These are phyloP conservation scores for Malacoctenus gilli DNA, from an alignment of 2,797 vertebrate species.

Conservation along the genomic window DNA sequence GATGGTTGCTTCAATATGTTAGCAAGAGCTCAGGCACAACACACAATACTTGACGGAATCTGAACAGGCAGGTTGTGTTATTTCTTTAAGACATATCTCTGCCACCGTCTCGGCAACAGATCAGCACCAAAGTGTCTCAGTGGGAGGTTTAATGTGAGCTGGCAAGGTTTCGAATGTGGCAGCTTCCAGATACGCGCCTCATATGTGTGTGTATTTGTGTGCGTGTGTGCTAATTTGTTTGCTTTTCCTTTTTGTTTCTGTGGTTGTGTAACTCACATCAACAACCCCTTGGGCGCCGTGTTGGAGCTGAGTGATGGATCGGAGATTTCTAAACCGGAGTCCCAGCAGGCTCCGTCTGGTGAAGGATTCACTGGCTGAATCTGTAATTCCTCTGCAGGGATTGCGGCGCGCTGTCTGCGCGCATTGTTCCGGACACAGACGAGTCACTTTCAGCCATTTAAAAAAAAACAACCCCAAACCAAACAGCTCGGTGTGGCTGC, in stretches of 20 bases:
- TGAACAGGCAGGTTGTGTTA: too few relatives aligned
- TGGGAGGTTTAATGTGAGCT: too few relatives aligned
- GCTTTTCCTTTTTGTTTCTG: too few relatives aligned
- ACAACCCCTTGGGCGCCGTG: slow-evolving; percentile 1
- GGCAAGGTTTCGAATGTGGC: too few relatives aligned
- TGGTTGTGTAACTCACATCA: slow-evolving; percentile 20
- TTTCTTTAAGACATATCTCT: too few relatives aligned
- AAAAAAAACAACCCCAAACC: slow-evolving; percentile 15
- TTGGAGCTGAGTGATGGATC: slow-evolving; percentile 41
- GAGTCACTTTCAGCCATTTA: slow-evolving; percentile 18
- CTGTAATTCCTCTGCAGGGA: slow-evolving; percentile 45
- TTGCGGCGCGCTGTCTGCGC: slow-evolving; percentile 52
- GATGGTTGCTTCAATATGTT: too few relatives aligned
- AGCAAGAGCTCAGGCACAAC: too few relatives aligned
- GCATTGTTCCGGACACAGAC: slow-evolving; percentile 29
- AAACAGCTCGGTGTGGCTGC: not conserved
- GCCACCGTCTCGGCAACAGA: too few relatives aligned
- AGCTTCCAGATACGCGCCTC: too few relatives aligned
- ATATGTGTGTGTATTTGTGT: not conserved
- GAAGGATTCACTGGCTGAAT: slow-evolving; percentile 54
- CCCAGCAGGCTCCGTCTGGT: slow-evolving; percentile 41
- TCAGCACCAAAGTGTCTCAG: too few relatives aligned
- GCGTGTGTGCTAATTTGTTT: slow-evolving; percentile 4
- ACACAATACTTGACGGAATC: too few relatives aligned
- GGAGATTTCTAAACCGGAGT: slow-evolving; percentile 46